Evolutionary conservation across 2,888 invertebrate species (phyloP).

Genomic region (Miltochrista miniata): DNA sequence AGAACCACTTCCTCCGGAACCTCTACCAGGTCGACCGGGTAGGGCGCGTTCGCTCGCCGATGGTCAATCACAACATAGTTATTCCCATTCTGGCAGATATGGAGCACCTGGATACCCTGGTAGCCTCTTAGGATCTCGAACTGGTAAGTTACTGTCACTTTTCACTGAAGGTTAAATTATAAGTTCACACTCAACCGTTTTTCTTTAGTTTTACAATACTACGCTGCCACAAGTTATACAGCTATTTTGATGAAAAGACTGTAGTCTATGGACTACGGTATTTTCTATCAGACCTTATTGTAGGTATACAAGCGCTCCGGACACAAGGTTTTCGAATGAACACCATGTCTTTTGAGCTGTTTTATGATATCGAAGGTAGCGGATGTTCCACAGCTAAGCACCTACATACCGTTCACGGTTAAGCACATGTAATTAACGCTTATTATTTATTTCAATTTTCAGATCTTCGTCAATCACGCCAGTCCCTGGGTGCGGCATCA

Average conservation of each 20-base stretch:
- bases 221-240: no score
- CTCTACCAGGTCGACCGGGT: constrained; percentile 90
- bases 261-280: no score
- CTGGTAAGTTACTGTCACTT: constrained; percentile 63
- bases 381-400: no score
- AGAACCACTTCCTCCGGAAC: constrained; percentile 85
- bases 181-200: constrained; percentile 13
- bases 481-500: constrained; percentile 92
- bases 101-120: constrained; percentile 90
- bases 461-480: constrained; percentile 94
- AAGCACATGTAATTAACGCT: no score
- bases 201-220: no score
- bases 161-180: constrained; percentile 27
- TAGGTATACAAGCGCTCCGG: no score
- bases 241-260: no score
- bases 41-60: constrained; percentile 92
- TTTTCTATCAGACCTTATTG: no score
- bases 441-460: constrained; percentile 38
- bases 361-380: no score
- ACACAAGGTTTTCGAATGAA: no score
- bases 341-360: no score
- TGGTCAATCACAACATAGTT: constrained; percentile 95
- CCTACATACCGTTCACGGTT: no score
- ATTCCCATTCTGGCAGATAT: constrained; percentile 92
- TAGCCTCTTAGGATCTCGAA: constrained; percentile 81